Base-by-base conservation (phyloP, 2,888 invertebrate genomes). In the Rosalia funebris region DNA sequence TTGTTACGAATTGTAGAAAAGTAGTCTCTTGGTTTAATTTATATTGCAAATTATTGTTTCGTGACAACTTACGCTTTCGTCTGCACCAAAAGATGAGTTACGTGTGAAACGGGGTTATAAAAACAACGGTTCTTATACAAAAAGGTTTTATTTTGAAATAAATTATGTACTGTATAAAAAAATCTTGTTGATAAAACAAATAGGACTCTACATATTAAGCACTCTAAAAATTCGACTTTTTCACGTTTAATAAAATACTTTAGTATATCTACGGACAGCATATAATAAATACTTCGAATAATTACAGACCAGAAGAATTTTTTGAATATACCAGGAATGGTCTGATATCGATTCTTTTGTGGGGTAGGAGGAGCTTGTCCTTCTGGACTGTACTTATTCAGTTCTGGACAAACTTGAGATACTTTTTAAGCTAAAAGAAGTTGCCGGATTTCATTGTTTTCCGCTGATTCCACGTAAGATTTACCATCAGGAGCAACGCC, bases 401-500 rank as follows among this genome's bases (percentile, higher is more conserved):
- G 41, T 14, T 53, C 36, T 45, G 56, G 58, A 64, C 54, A 62
- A 48, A n/a, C 32, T 46, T 20, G 46, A 59, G 42, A 53, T 12
- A 41, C 41, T n/a, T n/a, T 41, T 68, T 67, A 71, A 31, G 64
- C 63, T 44, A 45, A 57, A 15, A 90, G 82, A 64, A 96, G 85
- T 75, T 89, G 88, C 82, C 93, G 92, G 75, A 96, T 96, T 83
- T 96, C 96, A 68, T 91, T 91, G 78, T 91, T 94, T 80, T 96
- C 96, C 25, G 96, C 95, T 58, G 92, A 93, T 75, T 96, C 93
- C 62, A 92, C 78, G 81, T 96, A 96, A 70, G 89, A 89, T 65
- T 87, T 89, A 9, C 96, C 96, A 81, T 95, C 93, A 53, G 96
- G 96, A 52, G 96, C 91, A 71, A 87, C 86, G 3, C 94, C 95